phyloP scores from a whole-genome alignment of 2,888 invertebrate species.

The Drosophila antonietae region DNA sequence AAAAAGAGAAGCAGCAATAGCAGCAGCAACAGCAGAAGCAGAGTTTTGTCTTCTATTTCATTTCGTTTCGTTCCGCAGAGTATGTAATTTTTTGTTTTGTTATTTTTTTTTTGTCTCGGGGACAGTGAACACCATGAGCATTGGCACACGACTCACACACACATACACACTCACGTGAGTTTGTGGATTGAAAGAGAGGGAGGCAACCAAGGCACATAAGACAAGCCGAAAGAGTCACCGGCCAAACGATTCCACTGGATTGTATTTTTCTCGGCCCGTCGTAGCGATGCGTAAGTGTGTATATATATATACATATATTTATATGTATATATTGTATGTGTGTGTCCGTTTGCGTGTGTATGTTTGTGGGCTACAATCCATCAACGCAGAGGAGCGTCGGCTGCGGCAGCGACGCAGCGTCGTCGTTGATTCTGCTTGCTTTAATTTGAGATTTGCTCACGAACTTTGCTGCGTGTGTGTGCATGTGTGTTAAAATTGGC shows the following conservation, averaged over 20 bases:
- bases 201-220: conserved; percentile 49
- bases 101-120: conserved; percentile 55
- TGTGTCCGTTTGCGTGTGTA: conserved; percentile 12
- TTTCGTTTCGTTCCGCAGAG: conserved; percentile 68
- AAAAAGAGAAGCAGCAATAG: conserved; percentile 31
- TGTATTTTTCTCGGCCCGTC: conserved; percentile 52
- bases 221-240: conserved; percentile 58
- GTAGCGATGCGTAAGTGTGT: conserved; percentile 24
- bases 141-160: conserved; percentile 71
- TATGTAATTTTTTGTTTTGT: conserved; percentile 44
- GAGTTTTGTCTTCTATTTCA: conserved; percentile 61
- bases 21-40: conserved; percentile 16
- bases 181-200: conserved; percentile 32
- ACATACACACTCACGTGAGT: conserved; percentile 30
- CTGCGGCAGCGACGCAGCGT: conserved; percentile 35
- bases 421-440: conserved; percentile 67
- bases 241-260: conserved; percentile 63
- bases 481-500: conserved; percentile 45
- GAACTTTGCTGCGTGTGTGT: conserved; percentile 45
- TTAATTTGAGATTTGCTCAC: conserved; percentile 76
- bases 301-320: background rate
- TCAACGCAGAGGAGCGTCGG: conserved; percentile 50
- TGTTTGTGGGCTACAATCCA: conserved; percentile 63
- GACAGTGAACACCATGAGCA: conserved; percentile 68
- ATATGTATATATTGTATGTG: background rate